Evolutionary conservation across 2,113 vertebrate genomes (phyloP).

Genomic region (Ciconia stormi): DNA sequence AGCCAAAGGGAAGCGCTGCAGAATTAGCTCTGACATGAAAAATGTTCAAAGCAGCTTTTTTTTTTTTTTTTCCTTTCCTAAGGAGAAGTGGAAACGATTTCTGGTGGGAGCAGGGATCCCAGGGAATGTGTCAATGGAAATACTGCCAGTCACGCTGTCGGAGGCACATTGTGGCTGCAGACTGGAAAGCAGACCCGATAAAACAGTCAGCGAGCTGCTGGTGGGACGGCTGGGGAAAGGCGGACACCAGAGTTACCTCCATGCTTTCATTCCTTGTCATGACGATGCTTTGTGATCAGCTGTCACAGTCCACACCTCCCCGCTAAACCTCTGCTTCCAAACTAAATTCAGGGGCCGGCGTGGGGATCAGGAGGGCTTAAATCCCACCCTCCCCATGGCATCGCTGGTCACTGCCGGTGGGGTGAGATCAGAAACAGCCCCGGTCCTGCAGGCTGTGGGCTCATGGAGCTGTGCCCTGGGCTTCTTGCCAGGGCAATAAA

Average conservation of each 20-base stretch:
- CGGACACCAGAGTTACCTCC: fast-evolving
- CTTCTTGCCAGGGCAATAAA: not conserved
- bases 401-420: fast-evolving
- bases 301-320: not conserved
- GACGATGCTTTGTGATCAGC: fast-evolving
- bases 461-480: fast-evolving
- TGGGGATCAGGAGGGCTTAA: not conserved
- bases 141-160: not conserved
- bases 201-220: fast-evolving
- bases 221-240: not conserved
- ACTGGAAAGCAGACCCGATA: not conserved
- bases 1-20: not conserved
- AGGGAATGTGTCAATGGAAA: not conserved
- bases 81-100: not conserved
- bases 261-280: not conserved
- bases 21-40: not conserved
- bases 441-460: not conserved
- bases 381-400: fast-evolving
- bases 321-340: not conserved
- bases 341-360: not conserved
- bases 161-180: not conserved
- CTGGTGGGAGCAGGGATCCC: not conserved
- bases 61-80: too few species aligned
- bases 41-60: not conserved
- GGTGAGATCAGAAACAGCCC: not conserved